Evolutionary conservation across 2,797 vertebrate species (phyloP).

Genomic region (Lycodopsis pacificus): DNA sequence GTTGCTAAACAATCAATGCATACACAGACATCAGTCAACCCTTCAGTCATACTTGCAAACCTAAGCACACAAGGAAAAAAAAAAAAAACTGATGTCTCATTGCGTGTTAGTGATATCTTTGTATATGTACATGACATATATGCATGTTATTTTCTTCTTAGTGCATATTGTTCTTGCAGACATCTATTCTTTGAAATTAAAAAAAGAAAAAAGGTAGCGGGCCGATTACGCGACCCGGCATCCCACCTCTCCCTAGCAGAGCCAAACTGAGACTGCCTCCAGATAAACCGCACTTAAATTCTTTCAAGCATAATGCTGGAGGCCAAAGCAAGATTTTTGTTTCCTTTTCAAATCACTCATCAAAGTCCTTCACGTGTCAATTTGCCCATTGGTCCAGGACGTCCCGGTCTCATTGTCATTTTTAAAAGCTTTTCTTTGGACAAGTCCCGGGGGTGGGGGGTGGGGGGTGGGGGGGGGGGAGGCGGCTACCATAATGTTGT

Average conservation of each 20-base stretch:
- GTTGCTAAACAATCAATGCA: slow-evolving; percentile 81
- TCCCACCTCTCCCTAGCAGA: slow-evolving; percentile 74
- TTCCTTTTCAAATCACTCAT: slow-evolving; percentile 72
- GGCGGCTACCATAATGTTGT: slow-evolving; percentile 86
- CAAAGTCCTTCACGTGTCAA: slow-evolving; percentile 75
- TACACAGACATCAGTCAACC: slow-evolving; percentile 78
- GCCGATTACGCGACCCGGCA: slow-evolving; percentile 69
- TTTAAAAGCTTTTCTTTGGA: slow-evolving; percentile 82
- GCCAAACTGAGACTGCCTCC: slow-evolving; percentile 71
- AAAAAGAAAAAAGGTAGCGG: slow-evolving; percentile 65
- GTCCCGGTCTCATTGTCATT: slow-evolving; percentile 79
- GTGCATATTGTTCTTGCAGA: slow-evolving; percentile 88
- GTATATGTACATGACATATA: slow-evolving; percentile 86
- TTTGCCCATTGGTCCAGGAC: slow-evolving; percentile 78
- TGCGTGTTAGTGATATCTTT: slow-evolving; percentile 87
- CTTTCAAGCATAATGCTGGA: slow-evolving; percentile 75
- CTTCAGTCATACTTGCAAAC: slow-evolving; percentile 80
- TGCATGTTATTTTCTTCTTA: slow-evolving; percentile 85
- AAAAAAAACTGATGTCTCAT: slow-evolving; percentile 75
- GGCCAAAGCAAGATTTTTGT: slow-evolving; percentile 65
- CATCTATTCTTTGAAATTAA: slow-evolving; percentile 77
- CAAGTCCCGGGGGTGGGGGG: slow-evolving; percentile 78
- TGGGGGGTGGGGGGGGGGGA: slow-evolving; percentile 73
- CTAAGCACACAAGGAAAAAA: slow-evolving; percentile 70
- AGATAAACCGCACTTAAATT: slow-evolving; percentile 77